These are phyloP conservation scores for Drymodes brunneopygia DNA, from an alignment of 2,113 vertebrate genomes.

Conservation along the genomic window DNA sequence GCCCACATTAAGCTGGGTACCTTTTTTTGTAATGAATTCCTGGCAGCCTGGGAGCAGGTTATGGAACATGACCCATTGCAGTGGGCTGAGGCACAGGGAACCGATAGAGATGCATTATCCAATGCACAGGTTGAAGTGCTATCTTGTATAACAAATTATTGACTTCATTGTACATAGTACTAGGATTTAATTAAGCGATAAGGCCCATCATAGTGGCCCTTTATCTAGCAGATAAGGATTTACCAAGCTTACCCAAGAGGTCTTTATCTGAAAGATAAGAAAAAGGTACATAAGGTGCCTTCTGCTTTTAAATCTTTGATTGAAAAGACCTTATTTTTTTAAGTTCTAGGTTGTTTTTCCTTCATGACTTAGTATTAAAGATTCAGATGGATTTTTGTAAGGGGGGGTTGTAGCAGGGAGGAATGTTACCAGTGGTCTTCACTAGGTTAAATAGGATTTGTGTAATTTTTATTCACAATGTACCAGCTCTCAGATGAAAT, in stretches of 20 bases:
- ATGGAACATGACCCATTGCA: not conserved
- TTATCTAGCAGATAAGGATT: constrained; percentile 69
- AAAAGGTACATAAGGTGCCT: constrained; percentile 55
- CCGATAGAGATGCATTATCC: constrained; percentile 18
- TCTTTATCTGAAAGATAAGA: constrained; percentile 69
- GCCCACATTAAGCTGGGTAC: not conserved
- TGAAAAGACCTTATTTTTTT: constrained; percentile 55
- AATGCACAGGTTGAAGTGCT: constrained; percentile 24
- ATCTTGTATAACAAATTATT: constrained; percentile 68
- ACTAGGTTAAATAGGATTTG: not conserved
- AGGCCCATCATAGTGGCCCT: constrained; percentile 53
- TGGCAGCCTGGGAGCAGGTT: not conserved
- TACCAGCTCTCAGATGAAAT: not conserved
- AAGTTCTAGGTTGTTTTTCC: constrained; percentile 51
- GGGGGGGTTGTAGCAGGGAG: not conserved
- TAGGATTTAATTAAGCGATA: constrained; percentile 74
- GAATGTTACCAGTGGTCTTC: not conserved
- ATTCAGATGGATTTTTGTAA: not conserved
- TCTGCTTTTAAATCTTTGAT: constrained; percentile 56
- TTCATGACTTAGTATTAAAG: not conserved
- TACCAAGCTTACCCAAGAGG: constrained; percentile 61
- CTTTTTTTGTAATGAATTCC: constrained; percentile 10
- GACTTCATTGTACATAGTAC: constrained; percentile 62
- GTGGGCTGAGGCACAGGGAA: not conserved
- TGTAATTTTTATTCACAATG: not conserved